phyloP scores from a whole-genome alignment of 2,888 invertebrate species.

The Brachynemurus nebulosus region DNA sequence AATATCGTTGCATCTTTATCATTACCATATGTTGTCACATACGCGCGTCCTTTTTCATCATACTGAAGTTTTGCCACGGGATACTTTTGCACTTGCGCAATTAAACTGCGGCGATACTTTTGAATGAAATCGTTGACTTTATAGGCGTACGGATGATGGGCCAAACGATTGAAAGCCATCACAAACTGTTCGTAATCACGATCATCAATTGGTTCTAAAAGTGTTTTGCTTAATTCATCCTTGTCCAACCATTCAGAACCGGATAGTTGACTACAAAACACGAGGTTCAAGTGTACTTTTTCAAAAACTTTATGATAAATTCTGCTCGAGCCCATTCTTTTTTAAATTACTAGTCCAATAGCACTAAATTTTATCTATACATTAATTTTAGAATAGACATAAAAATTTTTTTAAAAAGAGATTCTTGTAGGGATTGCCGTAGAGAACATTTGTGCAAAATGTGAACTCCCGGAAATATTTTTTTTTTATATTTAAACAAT shows the following conservation, averaged over 20 bases:
- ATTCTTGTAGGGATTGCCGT: too few species aligned
- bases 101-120: conserved; percentile 46
- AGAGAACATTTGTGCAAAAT: too few species aligned
- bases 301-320: too few species aligned
- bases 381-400: too few species aligned
- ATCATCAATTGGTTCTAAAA: conserved; percentile 55
- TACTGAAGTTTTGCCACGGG: conserved; percentile 54
- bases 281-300: conserved; percentile 9
- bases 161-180: conserved; percentile 54
- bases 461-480: too few species aligned
- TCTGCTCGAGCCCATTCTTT: too few species aligned
- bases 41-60: conserved; percentile 56
- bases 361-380: too few species aligned
- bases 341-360: too few species aligned
- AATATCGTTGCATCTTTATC: too few species aligned
- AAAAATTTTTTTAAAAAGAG: too few species aligned
- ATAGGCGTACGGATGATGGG: conserved; percentile 56
- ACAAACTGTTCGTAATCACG: conserved; percentile 60
- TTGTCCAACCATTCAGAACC: conserved; percentile 53
- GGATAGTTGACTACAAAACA: conserved; percentile 33
- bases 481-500: too few species aligned
- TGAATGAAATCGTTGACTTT: conserved; percentile 58
- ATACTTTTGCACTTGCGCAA: conserved; percentile 40
- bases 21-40: conserved; percentile 52
- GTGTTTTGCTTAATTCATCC: conserved; percentile 43